Percentiles rank a stretch among this genome's conserved stretches.
Conservation (phyloP, 2,113 vertebrate genomes). For the Mirounga angustirostris region DNA sequence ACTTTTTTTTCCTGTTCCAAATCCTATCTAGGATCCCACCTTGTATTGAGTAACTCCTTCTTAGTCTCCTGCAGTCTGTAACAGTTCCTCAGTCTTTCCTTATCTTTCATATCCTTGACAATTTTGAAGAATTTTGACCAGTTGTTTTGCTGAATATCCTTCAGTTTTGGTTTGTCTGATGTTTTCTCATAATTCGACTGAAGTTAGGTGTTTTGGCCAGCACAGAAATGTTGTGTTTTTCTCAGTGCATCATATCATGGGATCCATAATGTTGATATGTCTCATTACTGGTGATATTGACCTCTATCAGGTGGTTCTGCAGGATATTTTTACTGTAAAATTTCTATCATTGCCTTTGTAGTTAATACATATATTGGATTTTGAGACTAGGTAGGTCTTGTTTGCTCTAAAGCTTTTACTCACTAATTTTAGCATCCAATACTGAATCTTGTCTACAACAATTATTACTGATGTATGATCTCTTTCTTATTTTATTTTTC, state of each 20-base stretch:
- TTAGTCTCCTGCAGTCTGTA: background rate
- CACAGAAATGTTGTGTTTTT: background rate
- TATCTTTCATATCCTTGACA: background rate
- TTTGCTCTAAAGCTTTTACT: background rate
- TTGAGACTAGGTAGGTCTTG: background rate
- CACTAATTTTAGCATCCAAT: background rate
- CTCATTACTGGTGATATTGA: background rate
- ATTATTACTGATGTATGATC: background rate
- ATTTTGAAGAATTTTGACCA: background rate
- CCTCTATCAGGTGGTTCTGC: background rate
- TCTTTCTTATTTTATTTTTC: background rate
- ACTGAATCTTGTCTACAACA: background rate
- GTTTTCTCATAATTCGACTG: background rate
- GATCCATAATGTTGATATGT: background rate
- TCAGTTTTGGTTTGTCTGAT: background rate
- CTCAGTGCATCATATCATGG: background rate
- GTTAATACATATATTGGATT: background rate
- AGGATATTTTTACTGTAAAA: background rate
- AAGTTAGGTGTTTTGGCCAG: background rate
- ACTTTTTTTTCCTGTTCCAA: background rate
- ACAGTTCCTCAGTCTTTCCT: background rate
- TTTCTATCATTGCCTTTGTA: background rate
- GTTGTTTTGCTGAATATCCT: background rate
- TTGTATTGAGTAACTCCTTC: background rate
- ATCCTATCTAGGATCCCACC: background rate